Percentiles rank a stretch among this genome's conserved stretches.
phyloP scores from a whole-genome alignment of 2,888 invertebrate genomes.

The Microdon myrmicae region DNA sequence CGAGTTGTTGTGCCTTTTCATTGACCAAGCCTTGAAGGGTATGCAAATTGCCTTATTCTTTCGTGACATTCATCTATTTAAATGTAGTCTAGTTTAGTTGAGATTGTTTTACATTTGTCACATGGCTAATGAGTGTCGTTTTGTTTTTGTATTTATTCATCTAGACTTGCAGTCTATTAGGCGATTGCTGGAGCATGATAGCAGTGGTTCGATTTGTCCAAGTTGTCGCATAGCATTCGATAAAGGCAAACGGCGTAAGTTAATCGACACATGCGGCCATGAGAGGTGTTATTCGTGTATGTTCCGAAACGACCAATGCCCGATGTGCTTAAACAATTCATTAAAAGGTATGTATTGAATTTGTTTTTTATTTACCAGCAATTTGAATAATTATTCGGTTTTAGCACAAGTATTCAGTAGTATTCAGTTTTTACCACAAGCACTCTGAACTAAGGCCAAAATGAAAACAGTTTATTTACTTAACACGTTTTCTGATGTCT shows the following conservation, averaged over 20 bases:
- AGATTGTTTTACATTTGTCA: conserved; percentile 21
- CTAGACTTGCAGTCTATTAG: conserved; percentile 87
- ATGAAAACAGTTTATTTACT: too few species aligned
- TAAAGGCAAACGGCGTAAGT: conserved; percentile 93
- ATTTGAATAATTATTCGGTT: background rate
- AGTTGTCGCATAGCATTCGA: conserved; percentile 94
- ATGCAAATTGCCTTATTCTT: conserved; percentile 15
- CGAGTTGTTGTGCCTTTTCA: conserved; percentile 39
- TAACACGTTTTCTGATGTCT: too few species aligned
- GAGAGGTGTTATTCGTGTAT: conserved; percentile 95
- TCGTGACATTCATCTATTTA: background rate
- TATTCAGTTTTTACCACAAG: too few species aligned
- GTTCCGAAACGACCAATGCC: conserved; percentile 92
- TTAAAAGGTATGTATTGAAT: conserved; percentile 60
- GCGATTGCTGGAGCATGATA: conserved; percentile 81
- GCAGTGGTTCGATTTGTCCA: conserved; percentile 78
- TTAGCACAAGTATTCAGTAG: background rate
- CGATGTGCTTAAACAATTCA: conserved; percentile 75
- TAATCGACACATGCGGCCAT: conserved; percentile 96
- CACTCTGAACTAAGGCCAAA: too few species aligned
- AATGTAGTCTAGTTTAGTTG: background rate
- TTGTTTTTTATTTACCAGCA: background rate
- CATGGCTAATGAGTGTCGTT: too few species aligned
- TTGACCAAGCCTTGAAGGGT: conserved; percentile 30
- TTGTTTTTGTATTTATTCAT: conserved; percentile 4